Conservation (phyloP, 1,140 invertebrate species). For the Callitettix versicolor region DNA sequence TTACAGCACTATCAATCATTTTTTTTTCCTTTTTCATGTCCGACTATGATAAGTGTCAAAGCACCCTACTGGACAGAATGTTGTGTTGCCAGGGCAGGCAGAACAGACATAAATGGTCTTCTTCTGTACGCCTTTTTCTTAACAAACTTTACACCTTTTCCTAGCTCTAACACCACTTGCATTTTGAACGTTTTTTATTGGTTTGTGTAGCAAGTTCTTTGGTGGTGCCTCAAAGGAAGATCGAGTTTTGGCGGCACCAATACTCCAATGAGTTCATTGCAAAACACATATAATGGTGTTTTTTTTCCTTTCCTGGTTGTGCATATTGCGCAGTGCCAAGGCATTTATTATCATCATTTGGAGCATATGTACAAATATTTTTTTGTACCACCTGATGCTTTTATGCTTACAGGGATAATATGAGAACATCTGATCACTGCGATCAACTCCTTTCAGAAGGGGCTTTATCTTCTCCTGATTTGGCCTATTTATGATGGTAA, state of each 20-base stretch:
- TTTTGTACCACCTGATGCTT: constrained; percentile 10
- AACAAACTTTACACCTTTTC: not conserved
- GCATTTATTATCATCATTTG: constrained; percentile 10
- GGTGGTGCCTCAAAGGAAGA: not conserved
- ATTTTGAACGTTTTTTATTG: not conserved
- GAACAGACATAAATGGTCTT: too few relatives aligned
- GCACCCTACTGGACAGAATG: not conserved
- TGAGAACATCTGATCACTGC: not conserved
- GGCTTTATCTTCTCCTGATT: constrained; percentile 5
- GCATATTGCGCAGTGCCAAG: not conserved
- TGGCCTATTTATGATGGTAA: constrained; percentile 19
- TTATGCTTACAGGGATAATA: constrained; percentile 10
- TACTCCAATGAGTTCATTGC: not conserved
- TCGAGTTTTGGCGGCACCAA: constrained; percentile 1
- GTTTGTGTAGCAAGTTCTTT: not conserved
- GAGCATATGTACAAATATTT: constrained; percentile 1
- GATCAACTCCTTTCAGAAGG: not conserved
- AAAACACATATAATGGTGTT: not conserved
- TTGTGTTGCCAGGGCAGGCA: not conserved
- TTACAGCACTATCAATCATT: too few relatives aligned
- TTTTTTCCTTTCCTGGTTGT: not conserved
- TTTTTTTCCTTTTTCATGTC: not conserved
- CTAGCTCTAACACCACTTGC: not conserved
- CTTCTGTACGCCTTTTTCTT: not conserved
- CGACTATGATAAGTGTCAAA: not conserved